Evolutionary conservation across 2,888 invertebrate species (phyloP), one percentile per base, ranked within the genome.

Genomic region (Troilus luridus): DNA sequence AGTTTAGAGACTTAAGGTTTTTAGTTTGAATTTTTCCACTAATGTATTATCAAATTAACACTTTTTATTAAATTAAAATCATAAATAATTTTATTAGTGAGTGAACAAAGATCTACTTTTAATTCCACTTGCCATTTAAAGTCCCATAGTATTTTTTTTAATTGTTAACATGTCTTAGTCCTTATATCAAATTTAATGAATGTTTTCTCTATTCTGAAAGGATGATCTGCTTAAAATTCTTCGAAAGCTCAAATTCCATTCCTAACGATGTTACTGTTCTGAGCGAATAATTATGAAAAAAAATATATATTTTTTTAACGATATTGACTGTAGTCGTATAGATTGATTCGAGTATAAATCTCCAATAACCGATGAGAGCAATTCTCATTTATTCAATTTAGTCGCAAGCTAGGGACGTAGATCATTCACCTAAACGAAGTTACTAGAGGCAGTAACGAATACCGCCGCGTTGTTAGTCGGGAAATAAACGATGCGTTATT

Each of bases 331-430:
- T 19, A 77, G 14, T 41, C 41, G 0, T 77, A 41, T 14, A 77
- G 11, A 77, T 77, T 6, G 41, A 77, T 77, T 77, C 19, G 27
- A 8, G 17, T 17, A 77, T 77, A 77, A 41, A 77, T 77, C 72
- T 77, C 17, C 5, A 19, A 77, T 77, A 77, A 77, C 0, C 7
- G 27, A 27, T 41, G 9, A 8, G 3, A 27, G 72, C 24, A 41
- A 77, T 41, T 19, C 72, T 77, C 27, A 77, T 77, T 77, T 77
- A 77, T 77, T 77, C 72, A 77, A 77, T 77, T 77, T 41, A 77
- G 72, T 7, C 17, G 72, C 6, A 27, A 7, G 24, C 27, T 17
- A 17, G 12, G 14, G 67, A 27, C 12, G 67, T 67, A 67, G 41
- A 77, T 77, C 72, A 77, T 77, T 77, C 72, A 77, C 72, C 41